phyloP scores from a whole-genome alignment of 2,797 vertebrate species.

The Acridotheres tristis region DNA sequence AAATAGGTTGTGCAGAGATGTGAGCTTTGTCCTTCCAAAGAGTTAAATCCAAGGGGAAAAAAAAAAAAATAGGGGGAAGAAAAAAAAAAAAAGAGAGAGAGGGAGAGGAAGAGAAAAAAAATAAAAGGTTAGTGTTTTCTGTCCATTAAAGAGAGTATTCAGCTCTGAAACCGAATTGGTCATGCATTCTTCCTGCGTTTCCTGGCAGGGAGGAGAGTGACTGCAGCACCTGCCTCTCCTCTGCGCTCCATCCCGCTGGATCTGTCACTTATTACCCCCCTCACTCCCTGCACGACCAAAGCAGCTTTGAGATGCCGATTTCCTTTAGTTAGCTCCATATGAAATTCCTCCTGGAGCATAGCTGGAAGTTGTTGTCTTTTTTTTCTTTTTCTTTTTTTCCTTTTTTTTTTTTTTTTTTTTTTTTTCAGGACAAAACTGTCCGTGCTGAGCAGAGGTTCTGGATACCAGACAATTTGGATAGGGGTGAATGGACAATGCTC shows the following conservation, averaged over 20 bases:
- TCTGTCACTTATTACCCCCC: constrained; percentile 76
- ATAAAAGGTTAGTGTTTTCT: constrained; percentile 84
- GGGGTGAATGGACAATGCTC: background rate
- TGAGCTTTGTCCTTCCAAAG: constrained; percentile 56
- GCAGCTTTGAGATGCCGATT: background rate
- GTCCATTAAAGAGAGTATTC: constrained; percentile 81
- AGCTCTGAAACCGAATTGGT: constrained; percentile 81
- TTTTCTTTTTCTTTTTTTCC: no score
- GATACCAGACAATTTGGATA: background rate
- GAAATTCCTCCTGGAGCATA: constrained; percentile 19
- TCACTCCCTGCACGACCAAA: constrained; percentile 39
- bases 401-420: no score
- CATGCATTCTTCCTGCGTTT: constrained; percentile 83
- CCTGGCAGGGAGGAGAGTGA: constrained; percentile 73
- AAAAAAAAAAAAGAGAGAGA: background rate
- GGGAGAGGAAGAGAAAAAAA: constrained; percentile 52
- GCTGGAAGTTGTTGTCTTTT: background rate
- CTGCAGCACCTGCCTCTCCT: constrained; percentile 77
- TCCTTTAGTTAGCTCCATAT: constrained; percentile 36
- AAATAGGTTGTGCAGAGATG: background rate
- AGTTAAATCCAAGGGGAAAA: constrained; percentile 60
- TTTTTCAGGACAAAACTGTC: background rate
- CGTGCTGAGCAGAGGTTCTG: fast-evolving
- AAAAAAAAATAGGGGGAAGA: background rate
- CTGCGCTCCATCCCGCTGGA: constrained; percentile 11